Percentiles rank a stretch among this genome's conserved stretches.
Evolutionary conservation across 1,140 invertebrate species (phyloP).

Genomic region (Drosophila quadrilineata): DNA sequence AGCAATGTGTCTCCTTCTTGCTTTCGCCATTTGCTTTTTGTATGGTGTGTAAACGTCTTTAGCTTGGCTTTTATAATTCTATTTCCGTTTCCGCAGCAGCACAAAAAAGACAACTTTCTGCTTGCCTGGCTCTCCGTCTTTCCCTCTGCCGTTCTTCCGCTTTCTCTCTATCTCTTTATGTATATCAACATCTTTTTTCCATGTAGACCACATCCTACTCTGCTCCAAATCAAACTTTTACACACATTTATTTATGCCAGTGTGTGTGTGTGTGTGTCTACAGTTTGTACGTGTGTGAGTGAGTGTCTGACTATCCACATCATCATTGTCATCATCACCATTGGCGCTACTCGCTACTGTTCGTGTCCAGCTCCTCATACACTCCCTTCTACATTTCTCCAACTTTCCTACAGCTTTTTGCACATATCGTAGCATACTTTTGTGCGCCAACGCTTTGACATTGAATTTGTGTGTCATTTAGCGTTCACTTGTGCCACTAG

Average conservation of each 20-base stretch:
- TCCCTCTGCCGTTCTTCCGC: too few species aligned
- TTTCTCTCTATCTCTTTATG: too few species aligned
- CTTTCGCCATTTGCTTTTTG: slow-evolving; percentile 40
- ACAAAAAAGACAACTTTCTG: slow-evolving; percentile 33
- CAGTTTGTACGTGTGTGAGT: not conserved
- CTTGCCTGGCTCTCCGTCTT: slow-evolving; percentile 38
- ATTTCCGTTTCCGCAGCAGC: slow-evolving; percentile 62
- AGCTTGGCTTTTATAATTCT: slow-evolving; percentile 71
- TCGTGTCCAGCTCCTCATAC: slow-evolving; percentile 2
- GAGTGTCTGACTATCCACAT: slow-evolving; percentile 29
- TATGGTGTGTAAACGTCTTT: slow-evolving; percentile 62
- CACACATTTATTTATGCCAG: slow-evolving; percentile 32
- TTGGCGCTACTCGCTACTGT: slow-evolving; percentile 32
- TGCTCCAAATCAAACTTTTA: slow-evolving; percentile 51
- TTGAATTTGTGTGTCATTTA: slow-evolving; percentile 58
- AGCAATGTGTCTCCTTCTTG: not conserved
- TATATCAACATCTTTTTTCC: slow-evolving; percentile 51
- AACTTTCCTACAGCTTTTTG: not conserved
- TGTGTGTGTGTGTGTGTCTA: not conserved
- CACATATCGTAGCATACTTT: slow-evolving; percentile 44
- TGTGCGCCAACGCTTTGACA: slow-evolving; percentile 51
- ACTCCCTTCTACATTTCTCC: not conserved
- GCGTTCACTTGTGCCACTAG: slow-evolving; percentile 12
- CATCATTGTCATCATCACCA: slow-evolving; percentile 54
- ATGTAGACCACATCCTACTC: slow-evolving; percentile 40